Evolutionary conservation across 2,113 vertebrate genomes (phyloP), one percentile per base, ranked within the genome.

Genomic region (Cyphomyrus discorhynchus): DNA sequence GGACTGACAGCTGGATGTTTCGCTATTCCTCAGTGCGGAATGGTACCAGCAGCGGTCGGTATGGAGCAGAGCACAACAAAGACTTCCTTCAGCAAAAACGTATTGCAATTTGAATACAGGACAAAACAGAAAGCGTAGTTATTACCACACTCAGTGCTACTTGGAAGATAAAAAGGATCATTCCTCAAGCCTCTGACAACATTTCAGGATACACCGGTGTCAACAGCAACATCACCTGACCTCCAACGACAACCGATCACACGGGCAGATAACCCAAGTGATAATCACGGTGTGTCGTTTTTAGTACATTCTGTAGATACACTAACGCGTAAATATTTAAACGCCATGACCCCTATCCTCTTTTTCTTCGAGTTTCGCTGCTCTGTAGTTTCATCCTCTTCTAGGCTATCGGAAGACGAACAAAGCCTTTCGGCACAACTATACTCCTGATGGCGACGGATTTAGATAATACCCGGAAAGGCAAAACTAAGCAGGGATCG

Each of bases 1-100:
- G 21, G 42, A 45, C 70, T 56, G 88, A 89, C 74, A 89, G 88
- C 70, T 52, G 24, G 7, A 80, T 17, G 31, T 53, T 39, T 56
- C 50, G 49, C 53, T 45, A 45, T 5, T 49, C 24, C 49, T n/a
- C 39, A 50, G 24, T 70, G 83, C 58, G 27, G 47, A 19, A n/a
- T 47, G 39, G 52, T 15, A 90, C 90, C 90, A 82, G 56, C 66
- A 49, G 86, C 31, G 70, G 35, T 66, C 84, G 84, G 74, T 83
- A 53, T 45, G 50, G 52, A 88, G 85, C 46, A 42, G 8, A 87
- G 66, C 46, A 85, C 45, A 90, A 90, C 90, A 90, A 90, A 88
- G 90, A 49, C 52, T 86, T 90, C 35, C 42, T n/a, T 74, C 27
- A 27, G 74, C 15, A 83, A 5, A 58, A 88, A 74, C 82, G 42